Conservation (phyloP, 2,888 invertebrate genomes). For the Odontomyia ornata region DNA sequence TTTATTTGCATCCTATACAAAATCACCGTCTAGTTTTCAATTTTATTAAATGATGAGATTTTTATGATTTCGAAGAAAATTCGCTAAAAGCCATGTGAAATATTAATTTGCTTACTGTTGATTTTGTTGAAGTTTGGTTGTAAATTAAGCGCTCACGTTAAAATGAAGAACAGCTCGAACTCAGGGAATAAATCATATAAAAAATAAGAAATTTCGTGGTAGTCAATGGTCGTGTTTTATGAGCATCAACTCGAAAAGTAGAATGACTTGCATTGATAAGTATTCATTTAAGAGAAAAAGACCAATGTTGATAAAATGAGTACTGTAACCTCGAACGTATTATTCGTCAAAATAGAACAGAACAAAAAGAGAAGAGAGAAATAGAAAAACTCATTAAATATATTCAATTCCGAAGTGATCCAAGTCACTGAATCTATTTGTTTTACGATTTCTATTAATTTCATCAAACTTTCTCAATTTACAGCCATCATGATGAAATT, state of each 20-base stretch:
- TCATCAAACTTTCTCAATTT: background rate
- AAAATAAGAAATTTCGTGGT: background rate
- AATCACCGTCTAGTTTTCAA: background rate
- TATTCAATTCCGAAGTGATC: background rate
- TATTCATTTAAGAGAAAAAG: too few species aligned
- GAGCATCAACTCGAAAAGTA: too few species aligned
- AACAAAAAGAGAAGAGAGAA: too few species aligned
- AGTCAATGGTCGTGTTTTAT: too few species aligned
- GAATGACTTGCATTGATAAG: too few species aligned
- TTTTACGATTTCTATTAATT: background rate
- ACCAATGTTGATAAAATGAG: too few species aligned
- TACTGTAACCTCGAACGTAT: too few species aligned
- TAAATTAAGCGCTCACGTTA: too few species aligned
- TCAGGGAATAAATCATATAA: background rate
- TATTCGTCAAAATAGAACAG: too few species aligned
- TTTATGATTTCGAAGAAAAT: slow-evolving; percentile 12
- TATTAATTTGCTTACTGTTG: slow-evolving; percentile 7
- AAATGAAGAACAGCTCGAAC: background rate
- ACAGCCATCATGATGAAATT: background rate
- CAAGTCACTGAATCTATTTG: background rate
- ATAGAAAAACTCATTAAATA: too few species aligned
- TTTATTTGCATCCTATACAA: background rate
- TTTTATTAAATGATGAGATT: slow-evolving; percentile 7
- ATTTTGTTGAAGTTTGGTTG: background rate
- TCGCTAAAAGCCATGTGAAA: slow-evolving; percentile 9